Evolutionary conservation across 2,797 vertebrate species (phyloP).

Genomic region (Micromesistius poutassou): DNA sequence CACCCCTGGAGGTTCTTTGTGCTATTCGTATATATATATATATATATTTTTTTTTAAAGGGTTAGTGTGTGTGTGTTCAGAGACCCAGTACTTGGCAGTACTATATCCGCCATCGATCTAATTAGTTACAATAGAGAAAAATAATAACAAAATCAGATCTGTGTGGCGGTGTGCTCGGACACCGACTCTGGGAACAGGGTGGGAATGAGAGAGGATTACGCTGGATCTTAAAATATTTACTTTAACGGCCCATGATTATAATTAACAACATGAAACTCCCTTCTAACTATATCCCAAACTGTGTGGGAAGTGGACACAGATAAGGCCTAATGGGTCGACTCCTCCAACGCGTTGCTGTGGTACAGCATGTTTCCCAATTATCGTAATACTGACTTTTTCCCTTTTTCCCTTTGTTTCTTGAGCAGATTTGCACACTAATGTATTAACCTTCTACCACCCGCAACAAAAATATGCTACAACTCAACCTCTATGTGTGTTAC

Average conservation of each 20-base stretch:
- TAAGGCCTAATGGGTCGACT: background rate
- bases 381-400: background rate
- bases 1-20: background rate
- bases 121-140: background rate
- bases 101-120: no score
- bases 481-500: background rate
- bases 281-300: background rate
- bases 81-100: no score
- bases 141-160: no score
- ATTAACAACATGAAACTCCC: background rate
- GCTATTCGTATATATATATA: background rate
- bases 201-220: background rate
- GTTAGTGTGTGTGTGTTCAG: no score
- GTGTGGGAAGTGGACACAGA: conserved; percentile 1
- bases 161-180: no score
- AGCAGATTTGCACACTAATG: background rate
- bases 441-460: background rate
- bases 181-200: no score
- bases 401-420: background rate
- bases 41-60: no score
- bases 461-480: background rate
- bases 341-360: background rate
- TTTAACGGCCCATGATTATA: background rate
- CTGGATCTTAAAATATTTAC: background rate
- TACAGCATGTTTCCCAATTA: background rate